Evolutionary conservation across 1,140 invertebrate species (phyloP).

Genomic region (Cryptotermes secundus): DNA sequence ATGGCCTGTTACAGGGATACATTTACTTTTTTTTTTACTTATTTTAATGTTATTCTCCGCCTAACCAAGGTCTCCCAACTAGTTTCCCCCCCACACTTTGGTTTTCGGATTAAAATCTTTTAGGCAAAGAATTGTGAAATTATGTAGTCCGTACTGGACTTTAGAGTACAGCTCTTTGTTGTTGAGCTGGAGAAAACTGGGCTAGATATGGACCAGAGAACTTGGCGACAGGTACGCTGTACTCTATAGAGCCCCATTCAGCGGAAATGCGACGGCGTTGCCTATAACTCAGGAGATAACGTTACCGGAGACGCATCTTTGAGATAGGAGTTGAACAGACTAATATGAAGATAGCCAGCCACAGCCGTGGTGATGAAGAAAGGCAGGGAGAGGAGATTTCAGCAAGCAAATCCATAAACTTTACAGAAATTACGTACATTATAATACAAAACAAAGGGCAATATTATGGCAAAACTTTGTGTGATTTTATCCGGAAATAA

Average conservation of each 20-base stretch:
- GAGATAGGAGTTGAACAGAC: background rate
- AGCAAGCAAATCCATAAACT: conserved; percentile 16
- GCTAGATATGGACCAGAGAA: background rate
- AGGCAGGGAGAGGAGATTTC: background rate
- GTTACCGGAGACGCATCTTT: background rate
- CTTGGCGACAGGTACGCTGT: background rate
- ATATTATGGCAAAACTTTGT: conserved; percentile 14
- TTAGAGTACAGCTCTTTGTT: too few species aligned
- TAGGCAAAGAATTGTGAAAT: too few species aligned
- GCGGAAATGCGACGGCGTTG: background rate
- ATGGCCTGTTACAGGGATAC: too few species aligned
- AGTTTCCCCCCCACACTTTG: too few species aligned
- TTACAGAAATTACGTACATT: background rate
- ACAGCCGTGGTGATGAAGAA: background rate
- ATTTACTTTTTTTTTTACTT: too few species aligned
- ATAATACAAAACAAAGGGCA: conserved; percentile 16
- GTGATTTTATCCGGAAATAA: conserved; percentile 9
- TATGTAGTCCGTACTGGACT: too few species aligned
- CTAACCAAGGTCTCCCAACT: too few species aligned
- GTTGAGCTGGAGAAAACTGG: too few species aligned
- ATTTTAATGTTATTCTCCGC: too few species aligned
- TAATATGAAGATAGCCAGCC: background rate
- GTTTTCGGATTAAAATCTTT: too few species aligned
- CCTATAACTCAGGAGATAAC: background rate
- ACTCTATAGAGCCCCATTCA: background rate